Base-by-base conservation (phyloP, 2,797 vertebrate genomes). In the Xenopus petersii region DNA sequence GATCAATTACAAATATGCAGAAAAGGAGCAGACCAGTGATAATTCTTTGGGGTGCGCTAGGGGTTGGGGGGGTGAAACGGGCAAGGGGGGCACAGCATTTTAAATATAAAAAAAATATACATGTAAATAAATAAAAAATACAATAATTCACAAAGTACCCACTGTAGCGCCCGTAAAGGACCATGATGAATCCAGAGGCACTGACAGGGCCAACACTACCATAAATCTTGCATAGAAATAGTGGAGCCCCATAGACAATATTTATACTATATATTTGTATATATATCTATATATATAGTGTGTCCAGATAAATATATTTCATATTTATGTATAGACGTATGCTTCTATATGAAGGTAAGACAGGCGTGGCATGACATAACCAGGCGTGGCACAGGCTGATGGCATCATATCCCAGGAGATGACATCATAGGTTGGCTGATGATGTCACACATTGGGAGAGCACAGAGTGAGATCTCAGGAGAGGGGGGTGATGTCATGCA, bases 211-310 rank as follows among this genome's bases (percentile, higher is more conserved):
- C 63, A 64, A 69, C 61, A 64, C 71, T 59, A 78, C 71, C 75
- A 73, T 78, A 73, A 73, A 63, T 78, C 75, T 78, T 78, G 75
- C 75, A 78, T 78, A 78, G 75, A 78, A 78, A 78, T 78, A 78
- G 75, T 78, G 75, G 65, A 73, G 75, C 75, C 75, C 75, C 71
- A 64, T 73, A 78, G 71, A 78, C 70, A 73, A 78, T 78, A 78
- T 78, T 33, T 63, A 73, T 78, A 68, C 54, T 78, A 78, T 78
- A 73, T 78, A 78, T 78, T 78, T 78, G 73, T 78, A 77, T 77
- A 77, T 77, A 67, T 78, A 47, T 73, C 68, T 78, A 73, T 78
- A 67, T 77, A 73, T 59, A 63, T 63, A 63, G 11, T 73, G 65
- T 59, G 71, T 73, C 75, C 75, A 78, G 75, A 78, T 78, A 78